These are phyloP conservation scores for Paelopatides confundens DNA, from an alignment of 53 echinoderm and acorn worm species.

Conservation along the genomic window DNA sequence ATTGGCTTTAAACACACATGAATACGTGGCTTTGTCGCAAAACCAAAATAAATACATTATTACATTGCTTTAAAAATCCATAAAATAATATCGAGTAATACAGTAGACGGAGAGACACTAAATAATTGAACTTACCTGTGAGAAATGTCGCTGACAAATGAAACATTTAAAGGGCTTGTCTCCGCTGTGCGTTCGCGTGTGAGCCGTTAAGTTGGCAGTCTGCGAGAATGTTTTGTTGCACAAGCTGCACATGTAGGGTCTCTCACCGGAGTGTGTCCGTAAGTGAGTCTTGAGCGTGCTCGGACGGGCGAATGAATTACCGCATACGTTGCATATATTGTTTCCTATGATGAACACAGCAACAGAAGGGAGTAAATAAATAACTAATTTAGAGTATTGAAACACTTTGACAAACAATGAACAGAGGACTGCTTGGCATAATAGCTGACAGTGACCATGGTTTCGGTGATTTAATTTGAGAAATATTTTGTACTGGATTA, in stretches of 20 bases:
- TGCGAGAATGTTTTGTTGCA: slow-evolving; percentile 90
- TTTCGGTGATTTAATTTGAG: no score
- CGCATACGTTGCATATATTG: slow-evolving; percentile 84
- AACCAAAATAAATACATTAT: no score
- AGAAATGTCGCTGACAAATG: slow-evolving; percentile 84
- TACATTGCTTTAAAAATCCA: not conserved
- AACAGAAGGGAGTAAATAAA: not conserved
- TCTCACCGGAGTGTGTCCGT: slow-evolving; percentile 87
- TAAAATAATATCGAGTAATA: not conserved
- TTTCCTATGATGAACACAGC: not conserved
- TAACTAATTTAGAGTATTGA: no score
- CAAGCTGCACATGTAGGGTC: slow-evolving; percentile 79
- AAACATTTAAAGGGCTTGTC: slow-evolving; percentile 88
- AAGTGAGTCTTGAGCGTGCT: slow-evolving; percentile 89
- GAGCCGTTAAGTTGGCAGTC: slow-evolving; percentile 90
- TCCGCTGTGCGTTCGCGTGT: slow-evolving; percentile 90
- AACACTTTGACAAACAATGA: no score
- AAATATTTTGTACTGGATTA: no score
- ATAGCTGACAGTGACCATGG: no score
- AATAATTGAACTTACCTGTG: slow-evolving; percentile 68
- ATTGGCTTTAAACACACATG: no score
- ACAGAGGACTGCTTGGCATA: no score
- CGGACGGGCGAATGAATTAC: slow-evolving; percentile 87
- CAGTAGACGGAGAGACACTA: not conserved
- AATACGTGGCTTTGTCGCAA: not conserved